A percentile compares a stretch with the other conserved stretches of the same genome.
Evolutionary conservation across 2,888 invertebrate genomes (phyloP).

Genomic region (Baccha elongata): DNA sequence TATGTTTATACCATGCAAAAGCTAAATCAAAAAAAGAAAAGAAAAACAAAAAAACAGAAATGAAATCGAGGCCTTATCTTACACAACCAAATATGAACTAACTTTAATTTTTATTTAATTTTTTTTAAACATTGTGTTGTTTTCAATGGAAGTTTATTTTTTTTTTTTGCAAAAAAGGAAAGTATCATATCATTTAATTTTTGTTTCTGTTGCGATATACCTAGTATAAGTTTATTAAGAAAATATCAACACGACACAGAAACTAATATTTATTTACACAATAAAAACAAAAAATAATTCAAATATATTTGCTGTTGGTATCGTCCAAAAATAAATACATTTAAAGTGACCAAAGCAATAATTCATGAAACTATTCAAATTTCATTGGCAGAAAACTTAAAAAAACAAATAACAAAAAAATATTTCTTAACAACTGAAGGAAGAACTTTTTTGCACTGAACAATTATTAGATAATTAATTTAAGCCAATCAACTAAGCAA

Average conservation of each 20-base stretch:
- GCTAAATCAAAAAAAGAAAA: conserved; percentile 4
- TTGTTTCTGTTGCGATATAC: background rate
- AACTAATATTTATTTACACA: conserved; percentile 19
- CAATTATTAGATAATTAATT: background rate
- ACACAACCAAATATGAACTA: conserved; percentile 25
- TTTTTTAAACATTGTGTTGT: conserved; percentile 15
- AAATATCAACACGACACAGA: background rate
- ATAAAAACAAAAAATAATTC: conserved; percentile 14
- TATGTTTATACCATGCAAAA: conserved; percentile 38
- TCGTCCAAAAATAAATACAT: conserved; percentile 4
- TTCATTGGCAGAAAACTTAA: conserved; percentile 9
- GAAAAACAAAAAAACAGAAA: conserved; percentile 10
- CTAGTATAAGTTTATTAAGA: conserved; percentile 30
- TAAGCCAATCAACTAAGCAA: background rate
- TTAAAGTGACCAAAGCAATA: conserved; percentile 36
- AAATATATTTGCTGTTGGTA: background rate
- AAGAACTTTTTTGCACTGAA: too few relatives aligned
- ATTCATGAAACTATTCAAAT: conserved; percentile 5
- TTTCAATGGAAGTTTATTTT: conserved; percentile 45
- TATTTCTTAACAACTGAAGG: too few relatives aligned
- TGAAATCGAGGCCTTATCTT: conserved; percentile 67
- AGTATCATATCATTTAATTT: conserved; percentile 10
- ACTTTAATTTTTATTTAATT: conserved; percentile 15
- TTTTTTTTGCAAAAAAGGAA: conserved; percentile 8
- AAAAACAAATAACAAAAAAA: background rate